Evolutionary conservation across 2,888 invertebrate species (phyloP).

Genomic region (Cybosia mesomella): DNA sequence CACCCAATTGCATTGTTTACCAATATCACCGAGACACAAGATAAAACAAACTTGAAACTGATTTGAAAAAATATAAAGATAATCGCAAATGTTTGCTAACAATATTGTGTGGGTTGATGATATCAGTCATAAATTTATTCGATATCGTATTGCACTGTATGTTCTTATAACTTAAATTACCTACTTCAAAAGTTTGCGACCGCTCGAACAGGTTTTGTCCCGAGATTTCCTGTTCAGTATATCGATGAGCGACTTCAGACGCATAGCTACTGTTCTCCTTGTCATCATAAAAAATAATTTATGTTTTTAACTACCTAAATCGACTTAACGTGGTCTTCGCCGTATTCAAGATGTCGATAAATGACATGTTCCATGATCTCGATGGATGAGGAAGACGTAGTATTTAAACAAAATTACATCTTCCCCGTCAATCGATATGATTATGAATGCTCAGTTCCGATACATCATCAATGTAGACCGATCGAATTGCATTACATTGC

Average conservation of each 20-base stretch:
- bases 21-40: not conserved
- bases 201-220: not conserved
- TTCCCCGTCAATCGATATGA: not conserved
- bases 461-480: not conserved
- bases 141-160: not conserved
- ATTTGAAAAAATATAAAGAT: not conserved
- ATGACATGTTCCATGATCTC: too few species aligned
- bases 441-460: slow-evolving; percentile 1
- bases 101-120: not conserved
- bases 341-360: not conserved
- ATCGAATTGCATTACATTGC: not conserved
- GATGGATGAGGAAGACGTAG: not conserved
- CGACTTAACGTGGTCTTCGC: not conserved
- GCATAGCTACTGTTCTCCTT: not conserved
- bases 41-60: not conserved
- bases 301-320: not conserved
- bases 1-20: not conserved
- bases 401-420: not conserved
- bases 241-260: not conserved
- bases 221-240: not conserved
- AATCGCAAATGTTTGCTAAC: not conserved
- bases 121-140: not conserved
- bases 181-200: not conserved
- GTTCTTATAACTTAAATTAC: not conserved
- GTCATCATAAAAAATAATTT: not conserved